Conservation (phyloP, 2,113 vertebrate genomes). For the Cathartes aura region DNA sequence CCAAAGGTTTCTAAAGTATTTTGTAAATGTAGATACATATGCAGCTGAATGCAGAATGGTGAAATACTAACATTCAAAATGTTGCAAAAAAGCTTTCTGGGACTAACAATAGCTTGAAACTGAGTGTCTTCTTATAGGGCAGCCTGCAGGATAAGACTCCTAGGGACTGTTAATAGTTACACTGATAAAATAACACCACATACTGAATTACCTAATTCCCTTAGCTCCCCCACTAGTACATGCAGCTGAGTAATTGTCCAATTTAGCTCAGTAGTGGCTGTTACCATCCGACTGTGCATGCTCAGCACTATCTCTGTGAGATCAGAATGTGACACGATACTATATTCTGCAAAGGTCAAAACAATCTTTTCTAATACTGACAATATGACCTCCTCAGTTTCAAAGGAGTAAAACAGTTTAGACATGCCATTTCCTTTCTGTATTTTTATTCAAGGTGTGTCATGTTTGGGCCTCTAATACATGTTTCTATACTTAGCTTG, state of each 20-base stretch:
- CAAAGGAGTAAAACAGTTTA: not conserved
- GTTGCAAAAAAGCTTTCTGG: not conserved
- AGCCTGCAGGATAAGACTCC: not conserved
- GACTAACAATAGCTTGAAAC: not conserved
- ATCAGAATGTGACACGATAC: not conserved
- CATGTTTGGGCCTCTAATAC: not conserved
- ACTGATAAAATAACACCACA: not conserved
- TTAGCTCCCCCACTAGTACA: not conserved
- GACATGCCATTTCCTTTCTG: not conserved
- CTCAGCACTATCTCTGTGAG: conserved; percentile 1
- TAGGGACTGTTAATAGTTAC: not conserved
- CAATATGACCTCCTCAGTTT: not conserved
- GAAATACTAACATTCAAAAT: not conserved
- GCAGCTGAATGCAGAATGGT: not conserved
- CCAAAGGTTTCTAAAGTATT: not conserved
- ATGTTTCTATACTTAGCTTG: not conserved
- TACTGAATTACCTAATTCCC: not conserved
- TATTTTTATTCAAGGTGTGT: not conserved
- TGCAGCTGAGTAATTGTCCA: not conserved
- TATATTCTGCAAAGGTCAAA: not conserved
- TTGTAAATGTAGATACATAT: not conserved
- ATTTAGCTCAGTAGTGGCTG: not conserved
- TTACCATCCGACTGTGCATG: not conserved
- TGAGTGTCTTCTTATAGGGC: not conserved
- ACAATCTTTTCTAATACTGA: not conserved